Conservation (phyloP, 2,797 vertebrate species). For the Lepidocolaptes lacrymiger region DNA sequence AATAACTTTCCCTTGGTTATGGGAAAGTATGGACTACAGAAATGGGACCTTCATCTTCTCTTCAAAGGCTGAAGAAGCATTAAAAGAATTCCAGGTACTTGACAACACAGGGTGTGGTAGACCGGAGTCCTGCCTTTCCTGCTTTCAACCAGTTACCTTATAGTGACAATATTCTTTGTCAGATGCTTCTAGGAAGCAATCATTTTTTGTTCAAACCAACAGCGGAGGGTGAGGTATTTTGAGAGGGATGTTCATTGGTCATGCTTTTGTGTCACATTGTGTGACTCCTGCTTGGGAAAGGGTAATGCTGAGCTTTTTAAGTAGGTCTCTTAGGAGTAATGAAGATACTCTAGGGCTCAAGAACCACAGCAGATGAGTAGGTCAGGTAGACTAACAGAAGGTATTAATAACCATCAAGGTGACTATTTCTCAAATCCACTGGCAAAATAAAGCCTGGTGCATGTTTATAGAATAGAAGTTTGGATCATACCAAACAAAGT, state of each 20-base stretch:
- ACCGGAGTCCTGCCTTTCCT: constrained; percentile 3
- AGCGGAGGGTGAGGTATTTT: background rate
- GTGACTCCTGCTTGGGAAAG: background rate
- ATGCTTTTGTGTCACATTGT: background rate
- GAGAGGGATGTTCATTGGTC: background rate
- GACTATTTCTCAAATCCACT: background rate
- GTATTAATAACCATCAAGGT: background rate
- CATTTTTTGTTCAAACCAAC: constrained; percentile 9
- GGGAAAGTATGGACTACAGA: background rate
- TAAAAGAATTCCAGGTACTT: constrained; percentile 1
- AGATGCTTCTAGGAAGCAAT: background rate
- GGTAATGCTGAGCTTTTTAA: background rate
- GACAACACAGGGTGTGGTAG: background rate
- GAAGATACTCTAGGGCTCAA: background rate
- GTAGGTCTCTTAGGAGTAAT: background rate
- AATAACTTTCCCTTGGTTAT: background rate
- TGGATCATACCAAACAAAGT: background rate
- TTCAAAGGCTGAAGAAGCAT: constrained; percentile 16
- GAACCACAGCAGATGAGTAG: background rate
- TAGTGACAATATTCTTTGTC: background rate
- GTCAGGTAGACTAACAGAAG: background rate
- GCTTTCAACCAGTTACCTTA: background rate
- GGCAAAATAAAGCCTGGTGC: background rate
- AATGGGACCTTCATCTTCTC: background rate
- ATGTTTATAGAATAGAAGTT: background rate